Percentiles rank a stretch among this genome's conserved stretches.
These are phyloP conservation scores for Brevimyrus niger DNA, from an alignment of 2,113 vertebrate genomes.

Conservation along the genomic window DNA sequence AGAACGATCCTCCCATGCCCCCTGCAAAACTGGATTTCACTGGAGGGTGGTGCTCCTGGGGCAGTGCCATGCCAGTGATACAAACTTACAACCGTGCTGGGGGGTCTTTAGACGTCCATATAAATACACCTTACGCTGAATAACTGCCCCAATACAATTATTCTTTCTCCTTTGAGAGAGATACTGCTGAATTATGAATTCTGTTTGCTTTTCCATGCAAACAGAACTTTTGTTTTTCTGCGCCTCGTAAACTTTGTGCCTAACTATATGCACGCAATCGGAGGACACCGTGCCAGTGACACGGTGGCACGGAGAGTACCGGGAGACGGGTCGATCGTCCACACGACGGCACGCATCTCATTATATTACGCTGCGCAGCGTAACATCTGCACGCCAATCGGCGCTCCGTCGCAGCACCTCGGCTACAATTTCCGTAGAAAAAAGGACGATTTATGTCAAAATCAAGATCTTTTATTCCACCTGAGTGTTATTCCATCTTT, in stretches of 20 bases:
- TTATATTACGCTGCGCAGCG: background rate
- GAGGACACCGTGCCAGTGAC: background rate
- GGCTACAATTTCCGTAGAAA: background rate
- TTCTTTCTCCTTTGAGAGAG: background rate
- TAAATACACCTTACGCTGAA: background rate
- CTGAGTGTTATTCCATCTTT: background rate
- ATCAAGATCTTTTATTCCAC: background rate
- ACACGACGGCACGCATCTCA: background rate
- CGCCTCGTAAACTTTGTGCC: background rate
- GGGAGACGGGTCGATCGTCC: background rate
- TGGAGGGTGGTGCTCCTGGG: background rate
- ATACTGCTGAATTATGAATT: background rate
- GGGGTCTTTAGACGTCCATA: background rate
- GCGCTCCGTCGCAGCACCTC: background rate
- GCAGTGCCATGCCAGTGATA: background rate
- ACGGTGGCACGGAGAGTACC: background rate
- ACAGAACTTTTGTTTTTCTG: background rate
- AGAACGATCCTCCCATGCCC: background rate
- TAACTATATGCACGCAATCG: background rate
- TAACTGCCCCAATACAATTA: background rate
- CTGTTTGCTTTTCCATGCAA: background rate
- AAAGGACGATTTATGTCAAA: background rate
- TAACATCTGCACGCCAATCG: background rate
- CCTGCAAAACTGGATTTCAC: background rate
- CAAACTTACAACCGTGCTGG: background rate